Percentiles rank a stretch among this genome's conserved stretches.
Conservation (phyloP, 1,140 invertebrate genomes). For the Mactra quadrangularis region DNA sequence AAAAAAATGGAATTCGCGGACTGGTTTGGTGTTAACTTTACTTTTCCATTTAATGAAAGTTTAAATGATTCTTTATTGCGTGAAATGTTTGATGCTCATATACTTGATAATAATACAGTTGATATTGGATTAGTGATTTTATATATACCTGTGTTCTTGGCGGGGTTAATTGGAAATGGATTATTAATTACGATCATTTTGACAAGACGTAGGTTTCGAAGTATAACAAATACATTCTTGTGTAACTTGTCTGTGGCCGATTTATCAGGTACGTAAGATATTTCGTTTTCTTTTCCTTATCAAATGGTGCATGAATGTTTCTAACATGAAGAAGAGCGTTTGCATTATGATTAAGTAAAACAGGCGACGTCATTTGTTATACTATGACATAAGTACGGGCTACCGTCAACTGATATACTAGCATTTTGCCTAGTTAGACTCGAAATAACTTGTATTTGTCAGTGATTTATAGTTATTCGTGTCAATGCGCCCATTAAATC, state of each 20-base stretch:
- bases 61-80: constrained; percentile 35
- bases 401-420: too few relatives aligned
- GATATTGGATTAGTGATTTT: constrained; percentile 47
- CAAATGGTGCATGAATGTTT: too few relatives aligned
- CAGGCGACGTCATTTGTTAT: too few relatives aligned
- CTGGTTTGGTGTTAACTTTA: neutral
- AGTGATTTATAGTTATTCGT: too few relatives aligned
- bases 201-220: constrained; percentile 57
- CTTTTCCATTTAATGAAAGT: constrained; percentile 14
- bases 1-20: constrained; percentile 17
- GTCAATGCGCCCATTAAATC: too few relatives aligned
- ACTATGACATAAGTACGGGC: too few relatives aligned
- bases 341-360: too few relatives aligned
- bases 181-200: constrained; percentile 60
- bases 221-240: constrained; percentile 68
- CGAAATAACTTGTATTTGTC: too few relatives aligned
- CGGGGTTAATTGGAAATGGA: constrained; percentile 66
- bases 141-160: constrained; percentile 64
- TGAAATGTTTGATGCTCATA: neutral
- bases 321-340: too few relatives aligned
- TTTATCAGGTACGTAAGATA: constrained; percentile 67
- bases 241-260: constrained; percentile 72
- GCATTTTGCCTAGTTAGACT: too few relatives aligned
- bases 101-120: neutral
- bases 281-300: too few relatives aligned